Base-by-base conservation (phyloP, 2,888 invertebrate genomes). In the Xestobium rufovillosum region DNA sequence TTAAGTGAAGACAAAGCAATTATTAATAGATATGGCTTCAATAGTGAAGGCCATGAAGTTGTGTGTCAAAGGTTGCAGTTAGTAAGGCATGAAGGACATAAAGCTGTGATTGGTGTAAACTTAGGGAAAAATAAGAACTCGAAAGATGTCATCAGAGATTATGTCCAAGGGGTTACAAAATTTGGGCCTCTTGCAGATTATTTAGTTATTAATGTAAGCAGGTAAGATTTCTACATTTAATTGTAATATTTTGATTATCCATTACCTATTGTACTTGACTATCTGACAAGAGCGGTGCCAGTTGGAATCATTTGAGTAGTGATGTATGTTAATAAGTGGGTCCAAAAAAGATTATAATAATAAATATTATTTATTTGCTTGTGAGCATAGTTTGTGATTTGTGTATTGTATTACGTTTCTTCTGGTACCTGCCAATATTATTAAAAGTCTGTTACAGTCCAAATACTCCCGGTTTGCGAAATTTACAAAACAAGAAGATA, bases 1-100 rank as follows among this genome's bases (percentile, higher is more conserved):
- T 67, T 98, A 6, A 60, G 67, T 2, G 79, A 86, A 53, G 96
- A 97, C 64, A 66, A 73, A 45, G 97, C 92, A 19, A 79, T 96
- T 3, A 91, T 96, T 15, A 97, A 97, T 64, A 78, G 95, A 78
- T 92, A 88, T 64, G 91, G 91, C 1, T 98, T 98, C 59, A 98
- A 98, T 63, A 97, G 94, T 65, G 84, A 89, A 49, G 98, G 98
- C 0, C 90, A 94, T 57, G 72, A 80, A 4, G 64, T 58, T 39
- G 91, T 95, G 0, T 73, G 73, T 42, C 58, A 78, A 32, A 76
- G 88, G 49, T 57, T 94, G 9, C 61, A 69, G 38, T 54, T 58
- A 14, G 52, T 82, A n/a, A 74, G 73, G 47, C 65, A 69, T 14
- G 50, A 70, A 2, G 55, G 72, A 14, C 74, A 74, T 36, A 63